Conservation (phyloP, 2,113 vertebrate genomes). For the Aspiorhynchus laticeps region DNA sequence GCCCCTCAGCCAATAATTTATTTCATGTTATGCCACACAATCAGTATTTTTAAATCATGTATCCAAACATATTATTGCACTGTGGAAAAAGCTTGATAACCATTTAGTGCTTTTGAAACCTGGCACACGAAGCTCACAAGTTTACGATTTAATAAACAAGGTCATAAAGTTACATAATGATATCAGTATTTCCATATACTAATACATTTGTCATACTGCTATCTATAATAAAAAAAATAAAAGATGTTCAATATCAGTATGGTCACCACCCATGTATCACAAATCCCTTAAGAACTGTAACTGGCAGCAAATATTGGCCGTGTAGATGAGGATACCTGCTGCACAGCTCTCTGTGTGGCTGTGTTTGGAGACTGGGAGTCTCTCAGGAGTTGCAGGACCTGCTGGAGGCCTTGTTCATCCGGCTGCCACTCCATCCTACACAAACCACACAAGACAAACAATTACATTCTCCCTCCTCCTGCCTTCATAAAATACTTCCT, state of each 20-base stretch:
- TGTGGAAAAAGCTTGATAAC: not conserved
- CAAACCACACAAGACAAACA: slow-evolving; percentile 8
- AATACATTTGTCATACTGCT: not conserved
- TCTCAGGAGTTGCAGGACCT: slow-evolving; percentile 92
- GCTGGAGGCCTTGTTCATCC: slow-evolving; percentile 92
- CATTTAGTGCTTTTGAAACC: not conserved
- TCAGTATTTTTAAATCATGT: no score
- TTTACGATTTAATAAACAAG: not conserved
- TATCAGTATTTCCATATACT: not conserved
- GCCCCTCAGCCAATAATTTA: not conserved
- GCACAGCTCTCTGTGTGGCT: slow-evolving; percentile 89
- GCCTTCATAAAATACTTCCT: not conserved
- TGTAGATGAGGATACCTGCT: slow-evolving; percentile 85
- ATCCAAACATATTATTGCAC: not conserved
- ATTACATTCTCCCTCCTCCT: not conserved
- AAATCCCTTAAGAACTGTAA: not conserved
- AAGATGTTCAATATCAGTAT: not conserved
- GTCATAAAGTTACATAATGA: not conserved
- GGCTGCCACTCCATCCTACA: slow-evolving; percentile 93
- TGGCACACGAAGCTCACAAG: not conserved
- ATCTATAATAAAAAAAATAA: not conserved
- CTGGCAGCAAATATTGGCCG: not conserved
- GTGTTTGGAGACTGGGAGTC: slow-evolving; percentile 95
- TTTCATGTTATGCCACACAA: not conserved
- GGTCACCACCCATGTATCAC: not conserved